Evolutionary conservation across 2,888 invertebrate genomes (phyloP), one percentile per base, ranked within the genome.

Genomic region (Sthenelais limicola): DNA sequence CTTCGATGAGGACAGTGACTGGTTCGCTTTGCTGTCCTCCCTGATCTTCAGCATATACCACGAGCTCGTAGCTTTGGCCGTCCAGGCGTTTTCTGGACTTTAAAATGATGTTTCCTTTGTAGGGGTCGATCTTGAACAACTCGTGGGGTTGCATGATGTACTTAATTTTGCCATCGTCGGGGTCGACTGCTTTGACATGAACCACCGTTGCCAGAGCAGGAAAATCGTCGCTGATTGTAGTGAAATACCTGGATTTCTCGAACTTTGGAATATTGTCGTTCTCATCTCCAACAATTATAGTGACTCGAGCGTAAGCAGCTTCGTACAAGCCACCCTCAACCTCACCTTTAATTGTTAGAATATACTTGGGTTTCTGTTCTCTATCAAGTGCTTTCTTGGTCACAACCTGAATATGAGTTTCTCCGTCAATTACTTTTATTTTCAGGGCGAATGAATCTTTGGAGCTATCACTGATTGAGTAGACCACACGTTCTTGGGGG

Each of bases 321-420:
- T 96, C 96, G 62, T 93, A 90, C 73, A 91, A 91, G 78, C 33
- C 2, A 35, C 73, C 67, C 30, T 49, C 62, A 51, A 74, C 71
- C 58, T 70, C 69, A 24, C 79, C 82, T 58, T 76, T 72, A 68
- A 97, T 90, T 0, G 93, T 91, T 68, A 96, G 89, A 75, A 92
- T 91, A 84, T 96, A 95, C 48, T 90, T 89, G 48, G 91, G 90
- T 73, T 92, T 92, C 15, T 89, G 88, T 88, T 97, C 97, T 4
- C 94, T 90, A 84, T 97, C 96, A 76, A 97, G 88, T 0, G 93
- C 91, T 80, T 91, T 91, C 33, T 76, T 77, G 21, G 85, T 81
- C 3, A 80, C 78, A 28, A 87, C 51, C 58, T 71, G 48, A 12
- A 74, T 62, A 18, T 62, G 43, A n/a, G 28, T 26, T 9, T 48